Evolutionary conservation across 2,888 invertebrate species (phyloP), one percentile per base, ranked within the genome.

Genomic region (Acronicta alni): DNA sequence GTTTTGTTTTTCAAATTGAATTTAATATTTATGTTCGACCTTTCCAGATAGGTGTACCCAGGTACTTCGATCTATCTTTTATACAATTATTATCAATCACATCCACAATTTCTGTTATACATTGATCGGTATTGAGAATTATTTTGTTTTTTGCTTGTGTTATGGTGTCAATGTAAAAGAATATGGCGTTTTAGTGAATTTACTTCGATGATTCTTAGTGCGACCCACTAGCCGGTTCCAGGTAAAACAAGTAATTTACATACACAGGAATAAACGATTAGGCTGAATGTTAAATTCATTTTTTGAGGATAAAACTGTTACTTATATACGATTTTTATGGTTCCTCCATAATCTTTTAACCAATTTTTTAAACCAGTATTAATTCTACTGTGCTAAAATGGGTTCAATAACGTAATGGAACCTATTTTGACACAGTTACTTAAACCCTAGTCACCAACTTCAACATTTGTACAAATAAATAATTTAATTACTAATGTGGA

Each of bases 11-110:
- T 77, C 48, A 73, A 72, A 72, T 75, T 38, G 10, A 44, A 57
- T 67, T 72, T 75, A 58, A 77, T 75, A 81, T 80, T 74, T 63
- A 79, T 72, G 64, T 74, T 23, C 46, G 43, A 39, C 35, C 55
- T 48, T 71, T 78, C 68, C 61, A 71, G 74, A 71, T 32, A 42
- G 35, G 37, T 12, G 26, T n/a, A n/a, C n/a, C n/a, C n/a, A 44
- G 26, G 35, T 45, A 53, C 17, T 41, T 14, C 7, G 46, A 44
- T 47, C 4, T 26, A n/a, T 39, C 18, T 38, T 35, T 45, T 26
- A 45, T 52, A 37, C 47, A 32, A 26, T 57, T 42, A 43, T 12
- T 37, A 39, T 32, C 46, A 54, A 52, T 55, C 39, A 10, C 32
- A 37, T 2, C 41, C 5, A 0, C 1, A 23, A 35, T 44, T 55